phyloP scores from a whole-genome alignment of 2,797 vertebrate genomes.

The Chaetophractus vellerosus region DNA sequence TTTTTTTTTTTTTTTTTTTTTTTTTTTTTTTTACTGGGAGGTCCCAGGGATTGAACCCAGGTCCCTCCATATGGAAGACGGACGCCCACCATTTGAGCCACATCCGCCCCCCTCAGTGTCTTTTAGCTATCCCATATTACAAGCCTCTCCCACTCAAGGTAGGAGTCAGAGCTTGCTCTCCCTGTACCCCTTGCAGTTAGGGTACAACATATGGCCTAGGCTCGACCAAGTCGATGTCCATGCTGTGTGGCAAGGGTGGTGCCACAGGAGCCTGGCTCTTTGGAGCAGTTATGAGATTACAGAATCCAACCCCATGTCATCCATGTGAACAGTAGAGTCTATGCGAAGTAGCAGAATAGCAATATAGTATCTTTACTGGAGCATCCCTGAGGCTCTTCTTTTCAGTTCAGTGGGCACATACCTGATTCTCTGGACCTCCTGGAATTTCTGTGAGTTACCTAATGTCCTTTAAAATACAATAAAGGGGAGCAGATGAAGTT shows the following conservation, averaged over 20 bases:
- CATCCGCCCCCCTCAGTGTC: not conserved
- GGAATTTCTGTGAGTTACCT: not conserved
- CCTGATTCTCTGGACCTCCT: not conserved
- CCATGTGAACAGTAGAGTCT: not conserved
- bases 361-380: rapidly evolving
- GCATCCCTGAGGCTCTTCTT: not conserved
- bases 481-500: too few relatives aligned
- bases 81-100: too few relatives aligned
- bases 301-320: not conserved
- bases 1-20: too few relatives aligned
- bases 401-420: not conserved
- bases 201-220: not conserved
- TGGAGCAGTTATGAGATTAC: not conserved
- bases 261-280: not conserved
- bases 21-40: too few relatives aligned
- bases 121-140: not conserved
- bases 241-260: not conserved
- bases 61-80: too few relatives aligned
- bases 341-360: not conserved
- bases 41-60: too few relatives aligned
- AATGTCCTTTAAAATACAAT: not conserved
- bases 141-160: not conserved
- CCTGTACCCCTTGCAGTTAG: conserved; percentile 41
- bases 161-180: not conserved
- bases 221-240: not conserved